Conservation (phyloP, 1,140 invertebrate species). For the Drosophila bocki region DNA sequence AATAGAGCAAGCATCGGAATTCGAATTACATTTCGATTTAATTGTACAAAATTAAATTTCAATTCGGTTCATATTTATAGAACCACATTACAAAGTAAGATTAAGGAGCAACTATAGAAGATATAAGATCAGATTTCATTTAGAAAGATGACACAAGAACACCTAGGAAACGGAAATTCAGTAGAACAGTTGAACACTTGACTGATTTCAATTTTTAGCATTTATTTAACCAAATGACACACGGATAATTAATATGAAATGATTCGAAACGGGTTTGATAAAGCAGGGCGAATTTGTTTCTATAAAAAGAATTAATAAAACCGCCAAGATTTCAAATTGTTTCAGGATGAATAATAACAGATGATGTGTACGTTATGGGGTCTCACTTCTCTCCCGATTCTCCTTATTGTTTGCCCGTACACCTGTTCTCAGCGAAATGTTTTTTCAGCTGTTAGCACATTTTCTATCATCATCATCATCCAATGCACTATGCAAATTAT, state of each 20-base stretch:
- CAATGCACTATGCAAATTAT: slow-evolving; percentile 43
- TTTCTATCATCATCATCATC: slow-evolving; percentile 10
- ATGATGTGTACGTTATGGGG: background rate
- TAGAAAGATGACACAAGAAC: no score
- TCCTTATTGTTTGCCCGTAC: slow-evolving; percentile 13
- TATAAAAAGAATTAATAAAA: background rate
- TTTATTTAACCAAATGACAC: background rate
- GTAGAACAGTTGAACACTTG: background rate
- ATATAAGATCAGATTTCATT: background rate
- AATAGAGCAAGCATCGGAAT: slow-evolving; percentile 38
- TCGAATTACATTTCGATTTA: slow-evolving; percentile 20
- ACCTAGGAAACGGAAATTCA: background rate
- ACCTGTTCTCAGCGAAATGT: slow-evolving; percentile 24
- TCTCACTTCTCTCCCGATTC: background rate
- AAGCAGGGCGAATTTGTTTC: background rate
- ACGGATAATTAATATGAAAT: slow-evolving; percentile 2
- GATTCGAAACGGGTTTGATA: background rate
- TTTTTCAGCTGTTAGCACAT: slow-evolving; percentile 29
- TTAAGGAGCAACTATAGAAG: background rate
- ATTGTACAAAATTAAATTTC: slow-evolving; percentile 3
- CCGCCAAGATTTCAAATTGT: background rate
- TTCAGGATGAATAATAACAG: slow-evolving; percentile 4
- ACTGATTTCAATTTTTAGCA: background rate
- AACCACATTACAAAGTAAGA: background rate
- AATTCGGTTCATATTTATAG: slow-evolving; percentile 5